These are phyloP conservation scores for Leptobrachium ailaonicum DNA, from an alignment of 2,113 vertebrate genomes.

Conservation along the genomic window DNA sequence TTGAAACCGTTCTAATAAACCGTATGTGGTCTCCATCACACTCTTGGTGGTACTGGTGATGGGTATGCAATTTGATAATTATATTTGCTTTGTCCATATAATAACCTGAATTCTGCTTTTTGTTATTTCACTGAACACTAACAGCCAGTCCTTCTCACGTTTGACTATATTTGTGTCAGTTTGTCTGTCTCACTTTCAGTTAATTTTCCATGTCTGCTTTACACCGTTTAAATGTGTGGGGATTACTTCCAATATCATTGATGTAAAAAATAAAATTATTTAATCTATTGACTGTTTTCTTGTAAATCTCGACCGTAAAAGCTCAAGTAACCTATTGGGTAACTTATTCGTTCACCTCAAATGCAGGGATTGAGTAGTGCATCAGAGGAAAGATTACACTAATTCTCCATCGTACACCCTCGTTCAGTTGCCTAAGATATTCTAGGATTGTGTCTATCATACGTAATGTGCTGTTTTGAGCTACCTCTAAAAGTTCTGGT, in stretches of 20 bases:
- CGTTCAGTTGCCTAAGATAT: no score
- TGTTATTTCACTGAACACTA: slow-evolving; percentile 33
- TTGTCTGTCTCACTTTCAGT: not conserved
- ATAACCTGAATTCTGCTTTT: not conserved
- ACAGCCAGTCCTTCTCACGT: slow-evolving; percentile 8
- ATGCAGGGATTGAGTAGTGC: no score
- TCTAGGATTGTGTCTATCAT: no score
- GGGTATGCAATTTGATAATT: slow-evolving; percentile 12
- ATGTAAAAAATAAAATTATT: not conserved
- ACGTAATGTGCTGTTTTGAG: no score
- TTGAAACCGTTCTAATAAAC: not conserved
- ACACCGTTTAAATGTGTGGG: slow-evolving; percentile 27
- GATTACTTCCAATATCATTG: not conserved
- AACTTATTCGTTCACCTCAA: no score
- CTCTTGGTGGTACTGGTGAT: not conserved
- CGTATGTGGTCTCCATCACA: slow-evolving; percentile 12
- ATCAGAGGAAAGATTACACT: no score
- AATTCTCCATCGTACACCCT: no score
- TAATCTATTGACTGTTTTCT: no score
- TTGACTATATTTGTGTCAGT: not conserved
- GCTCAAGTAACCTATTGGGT: no score
- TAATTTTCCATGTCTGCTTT: not conserved
- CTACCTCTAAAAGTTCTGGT: no score
- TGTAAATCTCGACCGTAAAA: no score
- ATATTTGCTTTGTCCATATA: slow-evolving; percentile 11